These are phyloP conservation scores for Hephaestus fuliginosus DNA, from an alignment of 2,797 vertebrate genomes.

Conservation along the genomic window DNA sequence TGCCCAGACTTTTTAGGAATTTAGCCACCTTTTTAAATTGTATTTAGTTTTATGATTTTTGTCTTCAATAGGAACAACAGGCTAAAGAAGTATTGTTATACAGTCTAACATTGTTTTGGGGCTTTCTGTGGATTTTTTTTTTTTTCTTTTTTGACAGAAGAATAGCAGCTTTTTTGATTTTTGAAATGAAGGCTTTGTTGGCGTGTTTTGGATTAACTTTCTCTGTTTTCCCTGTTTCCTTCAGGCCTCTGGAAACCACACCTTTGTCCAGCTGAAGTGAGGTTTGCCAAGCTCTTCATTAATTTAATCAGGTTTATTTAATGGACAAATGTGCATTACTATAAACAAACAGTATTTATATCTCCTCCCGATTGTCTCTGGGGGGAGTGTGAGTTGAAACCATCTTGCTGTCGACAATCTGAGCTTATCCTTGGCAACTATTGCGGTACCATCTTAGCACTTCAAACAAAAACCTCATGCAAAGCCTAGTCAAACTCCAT, in stretches of 20 bases:
- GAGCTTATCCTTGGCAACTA: constrained; percentile 76
- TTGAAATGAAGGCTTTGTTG: background rate
- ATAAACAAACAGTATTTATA: constrained; percentile 83
- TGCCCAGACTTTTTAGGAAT: background rate
- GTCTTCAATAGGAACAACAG: background rate
- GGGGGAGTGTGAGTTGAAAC: constrained; percentile 75
- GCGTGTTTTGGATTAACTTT: background rate
- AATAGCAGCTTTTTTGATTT: background rate
- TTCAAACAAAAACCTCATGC: constrained; percentile 62
- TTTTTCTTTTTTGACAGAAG: background rate
- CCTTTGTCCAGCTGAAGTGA: constrained; percentile 82
- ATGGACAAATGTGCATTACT: constrained; percentile 85
- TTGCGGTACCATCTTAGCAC: constrained; percentile 82
- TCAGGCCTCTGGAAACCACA: constrained; percentile 81
- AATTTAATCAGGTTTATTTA: constrained; percentile 88
- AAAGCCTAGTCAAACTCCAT: constrained; percentile 55
- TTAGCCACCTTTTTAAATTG: background rate
- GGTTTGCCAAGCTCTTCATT: constrained; percentile 78
- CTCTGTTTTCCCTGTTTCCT: constrained; percentile 15
- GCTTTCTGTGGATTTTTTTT: background rate
- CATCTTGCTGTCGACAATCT: constrained; percentile 80
- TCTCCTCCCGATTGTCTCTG: constrained; percentile 71
- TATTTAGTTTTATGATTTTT: background rate
- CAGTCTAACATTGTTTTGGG: background rate
- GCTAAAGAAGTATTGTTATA: background rate